Evolutionary conservation across 2,888 invertebrate species (phyloP).

Genomic region (Temnothorax rugatulus): DNA sequence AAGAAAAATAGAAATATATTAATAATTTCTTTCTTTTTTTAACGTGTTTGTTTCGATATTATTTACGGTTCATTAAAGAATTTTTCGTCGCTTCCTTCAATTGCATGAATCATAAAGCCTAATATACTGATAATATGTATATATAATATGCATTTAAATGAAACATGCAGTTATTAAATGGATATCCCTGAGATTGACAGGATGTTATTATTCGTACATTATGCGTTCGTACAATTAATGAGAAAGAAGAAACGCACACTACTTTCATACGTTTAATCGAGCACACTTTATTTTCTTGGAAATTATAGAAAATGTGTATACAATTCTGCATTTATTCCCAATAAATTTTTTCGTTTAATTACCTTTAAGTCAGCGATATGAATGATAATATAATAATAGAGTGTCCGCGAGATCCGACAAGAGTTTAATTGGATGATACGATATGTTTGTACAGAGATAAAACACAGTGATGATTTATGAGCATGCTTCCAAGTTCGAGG

Average conservation of each 20-base stretch:
- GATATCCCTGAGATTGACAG: background rate
- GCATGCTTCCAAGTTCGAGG: background rate
- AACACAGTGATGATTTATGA: conserved; percentile 19
- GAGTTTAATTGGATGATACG: background rate
- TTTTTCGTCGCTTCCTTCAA: background rate
- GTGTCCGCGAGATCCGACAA: background rate
- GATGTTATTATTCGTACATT: background rate
- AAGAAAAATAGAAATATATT: background rate
- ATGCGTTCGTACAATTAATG: background rate
- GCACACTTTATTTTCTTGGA: background rate
- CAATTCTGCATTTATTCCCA: background rate
- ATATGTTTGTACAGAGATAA: background rate
- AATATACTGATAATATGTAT: conserved; percentile 11
- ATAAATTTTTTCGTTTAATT: conserved; percentile 5
- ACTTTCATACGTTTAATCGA: background rate
- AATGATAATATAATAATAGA: background rate
- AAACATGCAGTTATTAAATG: background rate
- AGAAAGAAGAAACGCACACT: background rate
- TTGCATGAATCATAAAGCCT: background rate
- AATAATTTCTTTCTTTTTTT: background rate
- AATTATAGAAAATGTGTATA: conserved; percentile 5
- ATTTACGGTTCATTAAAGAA: background rate
- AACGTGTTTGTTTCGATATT: background rate
- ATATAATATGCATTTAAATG: conserved; percentile 40
- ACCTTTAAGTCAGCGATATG: background rate